These are phyloP conservation scores for Periophthalmus modestus DNA, from an alignment of 2,113 vertebrate genomes.

Conservation along the genomic window DNA sequence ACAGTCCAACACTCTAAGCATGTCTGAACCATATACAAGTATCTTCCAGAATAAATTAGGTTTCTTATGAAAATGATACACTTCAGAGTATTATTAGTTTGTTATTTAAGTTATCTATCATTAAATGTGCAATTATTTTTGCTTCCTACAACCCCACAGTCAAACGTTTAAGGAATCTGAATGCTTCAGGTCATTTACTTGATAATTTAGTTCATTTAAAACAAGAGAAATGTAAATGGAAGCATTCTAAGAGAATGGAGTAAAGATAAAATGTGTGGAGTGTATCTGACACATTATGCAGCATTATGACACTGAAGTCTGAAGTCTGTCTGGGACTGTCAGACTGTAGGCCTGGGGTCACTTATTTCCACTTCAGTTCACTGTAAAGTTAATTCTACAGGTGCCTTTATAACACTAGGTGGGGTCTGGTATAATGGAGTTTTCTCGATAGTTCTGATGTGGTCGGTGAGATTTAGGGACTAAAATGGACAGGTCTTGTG, in stretches of 20 bases:
- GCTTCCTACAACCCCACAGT: too few relatives aligned
- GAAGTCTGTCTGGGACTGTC: neutral
- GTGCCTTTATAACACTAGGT: neutral
- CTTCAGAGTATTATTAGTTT: neutral
- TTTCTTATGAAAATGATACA: slow-evolving; percentile 17
- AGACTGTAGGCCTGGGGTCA: neutral
- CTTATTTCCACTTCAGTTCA: neutral
- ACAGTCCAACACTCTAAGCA: slow-evolving; percentile 48
- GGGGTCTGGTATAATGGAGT: neutral
- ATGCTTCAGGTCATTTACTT: neutral
- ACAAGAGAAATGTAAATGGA: neutral
- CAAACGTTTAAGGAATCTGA: neutral
- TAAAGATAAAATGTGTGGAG: neutral
- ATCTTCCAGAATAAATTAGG: slow-evolving; percentile 39
- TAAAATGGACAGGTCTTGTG: neutral
- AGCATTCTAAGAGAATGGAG: neutral
- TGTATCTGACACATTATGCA: neutral
- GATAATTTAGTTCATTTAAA: neutral
- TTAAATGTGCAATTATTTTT: too few relatives aligned
- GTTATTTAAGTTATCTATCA: neutral
- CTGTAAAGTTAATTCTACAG: neutral
- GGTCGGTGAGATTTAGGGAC: neutral
- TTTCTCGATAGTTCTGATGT: neutral
- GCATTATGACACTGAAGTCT: neutral
- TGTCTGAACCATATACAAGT: slow-evolving; percentile 56